A percentile compares a stretch with the other conserved stretches of the same genome.
phyloP scores from a whole-genome alignment of 2,888 invertebrate species.

The Mallateleia sp. region DNA sequence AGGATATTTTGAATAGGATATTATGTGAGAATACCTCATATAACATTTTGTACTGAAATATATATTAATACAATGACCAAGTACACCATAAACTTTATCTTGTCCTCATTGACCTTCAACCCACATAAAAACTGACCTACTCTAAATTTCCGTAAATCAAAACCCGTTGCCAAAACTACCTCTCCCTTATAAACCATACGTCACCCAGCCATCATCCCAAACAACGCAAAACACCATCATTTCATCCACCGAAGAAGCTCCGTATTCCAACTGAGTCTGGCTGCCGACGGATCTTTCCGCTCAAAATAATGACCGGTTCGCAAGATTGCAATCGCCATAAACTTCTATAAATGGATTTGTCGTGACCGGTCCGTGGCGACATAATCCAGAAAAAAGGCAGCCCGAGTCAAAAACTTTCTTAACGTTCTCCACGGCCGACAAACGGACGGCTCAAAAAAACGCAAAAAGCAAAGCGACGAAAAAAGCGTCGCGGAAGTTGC shows the following conservation, averaged over 20 bases:
- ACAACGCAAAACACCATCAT: background rate
- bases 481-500: conserved; percentile 52
- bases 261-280: background rate
- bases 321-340: conserved; percentile 80
- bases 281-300: conserved; percentile 29
- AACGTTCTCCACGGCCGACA: conserved; percentile 5
- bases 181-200: too few species aligned
- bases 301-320: conserved; percentile 74
- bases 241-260: background rate
- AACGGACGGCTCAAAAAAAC: conserved; percentile 10
- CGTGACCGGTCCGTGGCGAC: conserved; percentile 77
- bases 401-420: conserved; percentile 20
- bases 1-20: too few species aligned
- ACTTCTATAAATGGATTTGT: conserved; percentile 79
- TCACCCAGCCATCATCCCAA: too few species aligned
- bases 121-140: too few species aligned
- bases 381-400: conserved; percentile 37
- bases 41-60: too few species aligned
- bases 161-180: too few species aligned
- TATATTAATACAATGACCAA: too few species aligned
- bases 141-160: too few species aligned
- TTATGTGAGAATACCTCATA: too few species aligned
- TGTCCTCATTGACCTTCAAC: too few species aligned
- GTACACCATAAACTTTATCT: too few species aligned
- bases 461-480: conserved; percentile 31